Evolutionary conservation across 2,888 invertebrate species (phyloP), one percentile per base, ranked within the genome.

Genomic region (Drosophila formosana): DNA sequence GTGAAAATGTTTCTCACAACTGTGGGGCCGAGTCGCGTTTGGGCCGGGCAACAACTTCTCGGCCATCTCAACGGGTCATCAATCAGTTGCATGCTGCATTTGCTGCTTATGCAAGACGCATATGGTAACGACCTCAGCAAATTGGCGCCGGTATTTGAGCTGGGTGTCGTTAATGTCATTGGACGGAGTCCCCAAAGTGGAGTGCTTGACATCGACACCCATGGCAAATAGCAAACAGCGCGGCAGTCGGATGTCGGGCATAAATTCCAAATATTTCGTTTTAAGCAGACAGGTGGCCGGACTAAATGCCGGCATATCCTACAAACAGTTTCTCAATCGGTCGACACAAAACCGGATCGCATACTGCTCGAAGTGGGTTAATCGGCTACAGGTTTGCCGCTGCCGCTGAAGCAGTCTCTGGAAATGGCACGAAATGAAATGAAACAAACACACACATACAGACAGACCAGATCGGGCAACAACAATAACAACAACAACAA

Each of bases 361-460:
- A 25, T 23, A 43, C 26, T 28, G 51, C 30, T 46, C 23, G 64
- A 83, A 82, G 78, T 84, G 74, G 85, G 85, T 87, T 87, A 85
- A 84, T 75, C 89, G 85, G 87, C 66, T 75, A 78, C 76, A 78
- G 76, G 82, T 62, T 66, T 66, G 63, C 39, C 56, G 61, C 11
- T 25, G 32, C 32, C 32, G 61, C 11, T 34, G 43, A 8, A 13
- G 56, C 30, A 6, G 43, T 52, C 60, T 50, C 65, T 87, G 82
- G 61, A 85, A 82, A 71, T 72, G 76, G 66, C 68, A 72, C 61
- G 62, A 58, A 75, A 69, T 55, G 34, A 34, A 56, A 34, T 56
- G 56, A 56, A 46, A 32, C 13, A 62, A 30, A 47, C 9, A 41
- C 62, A 52, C 49, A 47, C 11, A 41, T 9, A 50, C 39, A 57